Evolutionary conservation across 2,888 invertebrate genomes (phyloP).

Genomic region (Glyphotaelius pellucidus): DNA sequence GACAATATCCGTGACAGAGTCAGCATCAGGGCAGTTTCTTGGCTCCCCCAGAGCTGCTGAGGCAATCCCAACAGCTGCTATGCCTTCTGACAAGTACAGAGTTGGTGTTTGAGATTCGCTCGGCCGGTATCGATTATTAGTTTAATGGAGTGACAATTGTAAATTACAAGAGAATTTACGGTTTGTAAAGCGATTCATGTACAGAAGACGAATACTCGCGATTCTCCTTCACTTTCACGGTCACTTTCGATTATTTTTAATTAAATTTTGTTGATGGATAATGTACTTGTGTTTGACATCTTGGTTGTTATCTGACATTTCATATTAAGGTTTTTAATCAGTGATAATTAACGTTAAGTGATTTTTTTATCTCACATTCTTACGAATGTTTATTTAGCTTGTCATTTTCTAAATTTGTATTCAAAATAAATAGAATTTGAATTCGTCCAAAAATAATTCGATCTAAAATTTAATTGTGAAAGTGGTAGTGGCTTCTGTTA

Average conservation of each 20-base stretch:
- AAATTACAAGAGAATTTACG: slow-evolving; percentile 11
- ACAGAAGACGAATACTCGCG: not conserved
- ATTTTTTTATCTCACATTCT: not conserved
- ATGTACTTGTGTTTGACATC: slow-evolving; percentile 2
- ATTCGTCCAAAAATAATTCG: not conserved
- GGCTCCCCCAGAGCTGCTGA: not conserved
- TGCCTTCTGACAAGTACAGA: not conserved
- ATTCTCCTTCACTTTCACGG: not conserved
- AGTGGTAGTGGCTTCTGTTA: slow-evolving; percentile 31
- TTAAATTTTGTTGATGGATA: not conserved
- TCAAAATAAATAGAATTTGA: not conserved
- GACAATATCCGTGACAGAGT: not conserved
- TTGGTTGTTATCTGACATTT: slow-evolving; percentile 2
- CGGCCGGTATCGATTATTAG: slow-evolving; percentile 57
- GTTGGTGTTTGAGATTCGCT: slow-evolving; percentile 41
- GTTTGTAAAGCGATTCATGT: not conserved
- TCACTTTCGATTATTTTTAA: not conserved
- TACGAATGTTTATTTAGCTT: not conserved
- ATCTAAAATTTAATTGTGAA: slow-evolving; percentile 2
- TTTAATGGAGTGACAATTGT: slow-evolving; percentile 47
- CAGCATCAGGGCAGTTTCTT: not conserved
- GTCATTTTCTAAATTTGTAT: not conserved
- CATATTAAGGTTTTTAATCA: not conserved
- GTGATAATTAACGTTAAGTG: not conserved
- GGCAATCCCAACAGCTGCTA: not conserved